Evolutionary conservation across 2,797 vertebrate genomes (phyloP).

Genomic region (Morus bassanus): DNA sequence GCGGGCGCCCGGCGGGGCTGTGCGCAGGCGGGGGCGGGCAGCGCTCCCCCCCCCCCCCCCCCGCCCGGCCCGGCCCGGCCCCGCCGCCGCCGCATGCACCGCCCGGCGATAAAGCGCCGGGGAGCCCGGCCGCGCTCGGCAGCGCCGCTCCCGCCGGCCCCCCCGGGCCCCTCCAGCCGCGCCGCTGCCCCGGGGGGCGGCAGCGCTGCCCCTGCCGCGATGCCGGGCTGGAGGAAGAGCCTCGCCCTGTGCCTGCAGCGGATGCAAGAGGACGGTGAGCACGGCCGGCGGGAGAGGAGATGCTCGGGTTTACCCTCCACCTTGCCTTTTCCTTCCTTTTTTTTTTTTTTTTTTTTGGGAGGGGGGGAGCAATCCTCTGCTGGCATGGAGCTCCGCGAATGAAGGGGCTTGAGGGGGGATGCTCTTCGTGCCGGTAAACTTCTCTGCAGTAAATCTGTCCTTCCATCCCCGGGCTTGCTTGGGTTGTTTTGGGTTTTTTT

Average conservation of each 20-base stretch:
- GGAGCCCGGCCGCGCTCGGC: not conserved
- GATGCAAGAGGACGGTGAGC: slow-evolving; percentile 91
- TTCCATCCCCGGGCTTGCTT: not conserved
- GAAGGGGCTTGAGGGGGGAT: not conserved
- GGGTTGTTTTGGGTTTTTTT: not conserved
- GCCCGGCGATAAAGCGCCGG: slow-evolving; percentile 22
- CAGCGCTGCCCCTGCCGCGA: slow-evolving; percentile 59
- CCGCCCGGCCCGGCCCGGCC: not conserved
- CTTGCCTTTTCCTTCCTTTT: not conserved
- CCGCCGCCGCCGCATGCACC: slow-evolving; percentile 19
- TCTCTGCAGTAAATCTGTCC: not conserved
- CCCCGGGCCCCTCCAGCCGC: not conserved
- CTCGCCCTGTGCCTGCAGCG: slow-evolving; percentile 92
- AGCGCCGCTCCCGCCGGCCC: not conserved
- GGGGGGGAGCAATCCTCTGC: fast-evolving
- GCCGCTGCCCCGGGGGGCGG: slow-evolving; percentile 9
- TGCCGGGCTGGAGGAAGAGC: slow-evolving; percentile 92
- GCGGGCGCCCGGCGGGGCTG: not conserved
- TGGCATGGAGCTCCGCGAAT: not conserved
- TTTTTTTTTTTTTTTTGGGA: not conserved
- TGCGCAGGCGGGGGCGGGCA: slow-evolving; percentile 26
- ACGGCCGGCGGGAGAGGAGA: not conserved
- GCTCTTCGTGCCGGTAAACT: slow-evolving; percentile 10
- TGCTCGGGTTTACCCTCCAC: not conserved
- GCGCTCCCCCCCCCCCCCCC: not conserved